Evolutionary conservation across 2,797 vertebrate genomes (phyloP).

Genomic region (Acestrorhynchus altus): DNA sequence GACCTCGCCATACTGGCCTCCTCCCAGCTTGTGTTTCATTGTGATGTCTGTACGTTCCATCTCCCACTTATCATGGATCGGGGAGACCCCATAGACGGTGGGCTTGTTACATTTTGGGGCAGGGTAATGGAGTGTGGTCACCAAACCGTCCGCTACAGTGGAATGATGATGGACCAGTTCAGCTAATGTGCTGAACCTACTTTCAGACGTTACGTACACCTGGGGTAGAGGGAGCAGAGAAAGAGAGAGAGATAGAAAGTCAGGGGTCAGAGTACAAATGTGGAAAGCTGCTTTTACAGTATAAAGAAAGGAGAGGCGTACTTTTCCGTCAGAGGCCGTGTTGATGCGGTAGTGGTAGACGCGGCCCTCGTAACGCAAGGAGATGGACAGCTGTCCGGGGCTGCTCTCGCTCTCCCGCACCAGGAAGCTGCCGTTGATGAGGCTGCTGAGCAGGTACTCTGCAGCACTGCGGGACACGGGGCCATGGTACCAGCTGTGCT

Average conservation of each 20-base stretch:
- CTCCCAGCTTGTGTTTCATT: slow-evolving; percentile 99
- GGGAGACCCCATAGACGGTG: slow-evolving; percentile 97
- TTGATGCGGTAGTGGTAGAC: slow-evolving; percentile 99
- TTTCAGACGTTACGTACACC: slow-evolving; percentile 98
- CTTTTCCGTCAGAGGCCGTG: slow-evolving; percentile 93
- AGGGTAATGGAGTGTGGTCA: slow-evolving; percentile 97
- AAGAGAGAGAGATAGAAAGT: not conserved
- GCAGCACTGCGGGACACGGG: slow-evolving; percentile 97
- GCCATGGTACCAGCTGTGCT: slow-evolving; percentile 99
- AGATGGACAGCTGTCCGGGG: slow-evolving; percentile 98
- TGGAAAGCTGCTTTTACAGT: too few species aligned
- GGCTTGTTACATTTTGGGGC: slow-evolving; percentile 99
- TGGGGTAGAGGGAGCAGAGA: slow-evolving; percentile 57
- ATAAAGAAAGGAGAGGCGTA: slow-evolving; percentile 52
- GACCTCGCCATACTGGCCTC: slow-evolving; percentile 98
- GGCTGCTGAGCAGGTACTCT: slow-evolving; percentile 95
- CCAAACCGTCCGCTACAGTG: slow-evolving; percentile 95
- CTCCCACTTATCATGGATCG: slow-evolving; percentile 99
- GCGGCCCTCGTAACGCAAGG: slow-evolving; percentile 95
- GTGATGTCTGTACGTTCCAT: slow-evolving; percentile 99
- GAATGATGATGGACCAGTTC: slow-evolving; percentile 99
- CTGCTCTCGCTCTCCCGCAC: slow-evolving; percentile 98
- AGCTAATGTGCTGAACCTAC: slow-evolving; percentile 94
- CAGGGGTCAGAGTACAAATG: not conserved
- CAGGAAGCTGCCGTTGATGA: slow-evolving; percentile 98